phyloP scores from a whole-genome alignment of 2,113 vertebrate genomes.

The Zapus hudsonius region DNA sequence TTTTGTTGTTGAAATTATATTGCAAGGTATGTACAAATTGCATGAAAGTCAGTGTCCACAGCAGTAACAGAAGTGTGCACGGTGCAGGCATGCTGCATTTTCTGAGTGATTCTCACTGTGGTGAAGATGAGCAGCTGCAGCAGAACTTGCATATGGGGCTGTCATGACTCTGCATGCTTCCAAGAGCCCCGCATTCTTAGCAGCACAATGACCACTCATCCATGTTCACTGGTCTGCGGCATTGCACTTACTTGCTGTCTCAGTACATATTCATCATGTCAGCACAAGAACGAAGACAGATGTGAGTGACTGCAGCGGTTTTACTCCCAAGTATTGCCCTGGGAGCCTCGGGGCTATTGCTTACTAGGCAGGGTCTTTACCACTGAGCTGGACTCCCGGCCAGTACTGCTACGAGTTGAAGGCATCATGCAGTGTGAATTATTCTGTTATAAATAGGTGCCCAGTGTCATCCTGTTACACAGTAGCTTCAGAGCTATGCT shows the following conservation, averaged over 20 bases:
- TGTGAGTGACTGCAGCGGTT: background rate
- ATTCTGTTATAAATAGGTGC: slow-evolving; percentile 30
- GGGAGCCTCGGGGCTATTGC: too few relatives aligned
- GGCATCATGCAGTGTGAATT: background rate
- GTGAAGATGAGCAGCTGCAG: background rate
- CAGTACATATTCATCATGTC: background rate
- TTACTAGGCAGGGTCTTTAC: too few relatives aligned
- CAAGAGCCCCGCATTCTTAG: background rate
- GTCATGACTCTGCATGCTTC: background rate
- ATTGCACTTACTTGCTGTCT: slow-evolving; percentile 40
- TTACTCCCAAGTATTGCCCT: too few relatives aligned
- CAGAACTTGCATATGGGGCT: background rate
- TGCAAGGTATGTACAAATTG: slow-evolving; percentile 29
- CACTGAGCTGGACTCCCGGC: too few relatives aligned
- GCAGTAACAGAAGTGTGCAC: background rate
- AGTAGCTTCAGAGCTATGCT: background rate
- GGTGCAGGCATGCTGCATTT: background rate
- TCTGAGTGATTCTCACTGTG: background rate
- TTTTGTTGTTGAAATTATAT: too few relatives aligned
- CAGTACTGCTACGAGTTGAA: background rate
- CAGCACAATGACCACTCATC: background rate
- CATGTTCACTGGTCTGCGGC: background rate
- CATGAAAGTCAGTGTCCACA: background rate
- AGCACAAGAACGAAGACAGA: background rate
- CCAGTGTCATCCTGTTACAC: background rate